Evolutionary conservation across 1,140 invertebrate genomes (phyloP), one percentile per base, ranked within the genome.

Genomic region (Cherax quadricarinatus): DNA sequence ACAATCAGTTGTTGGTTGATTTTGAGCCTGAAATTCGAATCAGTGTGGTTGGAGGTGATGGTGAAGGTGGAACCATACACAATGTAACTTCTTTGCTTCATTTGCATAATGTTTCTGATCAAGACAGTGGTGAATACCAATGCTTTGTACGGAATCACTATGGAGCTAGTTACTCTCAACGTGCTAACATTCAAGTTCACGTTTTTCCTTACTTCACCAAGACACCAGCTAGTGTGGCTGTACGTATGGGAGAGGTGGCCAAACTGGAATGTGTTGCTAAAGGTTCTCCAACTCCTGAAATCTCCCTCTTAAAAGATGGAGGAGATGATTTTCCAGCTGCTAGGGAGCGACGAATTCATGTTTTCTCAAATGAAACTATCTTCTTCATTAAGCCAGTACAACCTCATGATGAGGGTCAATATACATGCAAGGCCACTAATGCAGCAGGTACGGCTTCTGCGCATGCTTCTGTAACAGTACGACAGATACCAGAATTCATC

Each of bases 301-400:
- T 94, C n/a, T 93, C 90, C 0, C 98, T 98, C 97, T 97, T 98
- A 94, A 99, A 99, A 95, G 98, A 99, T 95, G 98, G 97, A n/a
- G 98, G 97, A 21, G 97, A 98, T 95, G 97, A 99, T 95, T 99
- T 99, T 95, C 98, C 98, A 14, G 98, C 99, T 12, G 98, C 98
- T 21, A 96, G 97, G 89, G 98, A 99, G 95, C 96, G 98, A 75
- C 96, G 99, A 48, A 97, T 99, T 97, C 97, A 98, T 95, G 98
- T 99, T 62, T 98, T 98, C 96, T 97, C 97, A 1, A 97, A 97
- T 48, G 98, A 99, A 95, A 97, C 99, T 95, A 97, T 97, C 4
- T 98, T 99, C 94, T 98, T 99, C 94, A 99, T 99, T 93, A 96
- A 98, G 12, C 97, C 98, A 95, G 97, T 98, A 10, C 98, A 98